Base-by-base conservation (phyloP, 2,113 vertebrate genomes). In the Meriones unguiculatus region DNA sequence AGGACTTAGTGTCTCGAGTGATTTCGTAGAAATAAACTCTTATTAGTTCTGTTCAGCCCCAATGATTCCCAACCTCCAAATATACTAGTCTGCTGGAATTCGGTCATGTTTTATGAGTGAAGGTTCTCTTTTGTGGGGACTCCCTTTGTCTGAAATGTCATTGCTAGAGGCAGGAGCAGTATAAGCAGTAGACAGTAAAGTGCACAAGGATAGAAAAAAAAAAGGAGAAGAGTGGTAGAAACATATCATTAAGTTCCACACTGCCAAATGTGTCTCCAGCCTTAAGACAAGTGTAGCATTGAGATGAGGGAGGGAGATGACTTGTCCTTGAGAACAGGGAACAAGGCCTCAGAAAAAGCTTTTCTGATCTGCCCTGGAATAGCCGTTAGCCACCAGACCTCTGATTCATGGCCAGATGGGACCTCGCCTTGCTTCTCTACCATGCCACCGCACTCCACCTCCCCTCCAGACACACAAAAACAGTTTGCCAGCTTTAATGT, bases 71-170 rank as follows among this genome's bases (percentile, higher is more conserved):
- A 91, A 69, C 81, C 35, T 30, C 73, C 18, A 65, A 88, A 75
- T 78, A 92, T 59, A 94, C 90, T 77, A 87, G 88, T 52, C 88
- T 97, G 91, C 93, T 94, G 82, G 81, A 97, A 90, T 78, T 91
- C 41, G 81, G 85, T 93, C 46, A n/a, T 88, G 38, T 80, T 96
- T 95, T 93, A 92, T 93, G 70, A 95, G 87, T 96, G 92, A 97
- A 95, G 88, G 32, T 81, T 80, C 77, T 59, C 38, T 95, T 97
- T 97, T 93, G 84, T 95, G 91, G 88, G 72, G 95, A 92, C 85
- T 77, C 57, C 84, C 76, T 93, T 87, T 93, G 64, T 92, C 65
- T 91, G 95, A 97, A 95, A 94, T 93, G 91, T 95, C 76, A 84
- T 46, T 35, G 90, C 65, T 82, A 78, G 92, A 96, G 91, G 84